Conservation (phyloP, 2,113 vertebrate species). For the Phylloscopus whistleri region DNA sequence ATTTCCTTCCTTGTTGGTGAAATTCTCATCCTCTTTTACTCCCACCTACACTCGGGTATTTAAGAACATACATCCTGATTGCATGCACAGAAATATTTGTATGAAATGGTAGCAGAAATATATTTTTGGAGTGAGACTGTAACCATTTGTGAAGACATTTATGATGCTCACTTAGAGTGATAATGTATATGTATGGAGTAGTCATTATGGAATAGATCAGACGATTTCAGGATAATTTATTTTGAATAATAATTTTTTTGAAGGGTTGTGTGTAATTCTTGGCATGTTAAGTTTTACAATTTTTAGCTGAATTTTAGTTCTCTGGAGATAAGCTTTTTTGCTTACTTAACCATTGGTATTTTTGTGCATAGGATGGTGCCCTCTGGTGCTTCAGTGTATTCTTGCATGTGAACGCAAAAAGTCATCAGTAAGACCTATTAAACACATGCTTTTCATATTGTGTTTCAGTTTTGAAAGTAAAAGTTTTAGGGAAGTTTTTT, state of each 20-base stretch:
- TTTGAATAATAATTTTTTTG: neutral
- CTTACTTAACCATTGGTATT: neutral
- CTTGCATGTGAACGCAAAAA: neutral
- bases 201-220: neutral
- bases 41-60: neutral
- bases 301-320: neutral
- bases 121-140: neutral
- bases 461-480: neutral
- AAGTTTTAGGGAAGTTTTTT: neutral
- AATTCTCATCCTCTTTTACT: neutral
- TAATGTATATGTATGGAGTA: neutral
- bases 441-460: neutral
- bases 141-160: neutral
- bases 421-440: neutral
- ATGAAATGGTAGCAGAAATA: neutral
- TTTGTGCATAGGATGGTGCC: conserved; percentile 25
- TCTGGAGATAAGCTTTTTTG: neutral
- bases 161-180: neutral
- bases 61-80: neutral
- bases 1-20: neutral
- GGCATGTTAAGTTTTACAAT: neutral
- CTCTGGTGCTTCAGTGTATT: conserved; percentile 19
- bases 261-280: neutral
- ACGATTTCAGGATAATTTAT: neutral
- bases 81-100: neutral